Conservation (phyloP, 1,140 invertebrate species). For the Calosoma granatense region DNA sequence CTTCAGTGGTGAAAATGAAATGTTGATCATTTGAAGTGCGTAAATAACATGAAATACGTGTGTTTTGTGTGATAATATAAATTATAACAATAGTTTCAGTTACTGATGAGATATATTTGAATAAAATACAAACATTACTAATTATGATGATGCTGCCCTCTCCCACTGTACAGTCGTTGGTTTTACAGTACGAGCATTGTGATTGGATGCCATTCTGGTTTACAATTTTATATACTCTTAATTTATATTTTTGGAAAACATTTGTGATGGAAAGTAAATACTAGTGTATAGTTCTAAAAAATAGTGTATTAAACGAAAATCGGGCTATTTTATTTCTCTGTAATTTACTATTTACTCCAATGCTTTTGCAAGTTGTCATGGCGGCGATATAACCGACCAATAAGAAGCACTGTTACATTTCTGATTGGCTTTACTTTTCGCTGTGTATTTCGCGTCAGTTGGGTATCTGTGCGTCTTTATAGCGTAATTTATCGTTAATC, state of each 20-base stretch:
- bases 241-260: neutral
- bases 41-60: neutral
- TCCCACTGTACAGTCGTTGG: neutral
- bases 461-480: conserved; percentile 42
- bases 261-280: neutral
- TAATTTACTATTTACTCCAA: neutral
- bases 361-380: conserved; percentile 43
- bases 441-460: conserved; percentile 47
- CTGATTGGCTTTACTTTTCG: conserved; percentile 37
- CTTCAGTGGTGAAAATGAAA: conserved; percentile 15
- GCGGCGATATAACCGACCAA: conserved; percentile 48
- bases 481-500: conserved; percentile 19
- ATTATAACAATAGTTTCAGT: neutral
- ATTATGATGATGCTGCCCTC: conserved; percentile 9
- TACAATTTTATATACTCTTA: neutral
- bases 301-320: neutral
- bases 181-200: conserved; percentile 17
- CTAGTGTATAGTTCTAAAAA: neutral
- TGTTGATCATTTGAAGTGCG: neutral
- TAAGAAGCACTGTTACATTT: conserved; percentile 44
- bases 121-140: neutral
- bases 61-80: neutral
- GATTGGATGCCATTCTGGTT: conserved; percentile 13
- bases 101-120: neutral
- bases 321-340: neutral